A percentile compares a stretch with the other conserved stretches of the same genome.
Conservation (phyloP, 92 coral and sea anemone genomes). For the Micromussa lordhowensis region DNA sequence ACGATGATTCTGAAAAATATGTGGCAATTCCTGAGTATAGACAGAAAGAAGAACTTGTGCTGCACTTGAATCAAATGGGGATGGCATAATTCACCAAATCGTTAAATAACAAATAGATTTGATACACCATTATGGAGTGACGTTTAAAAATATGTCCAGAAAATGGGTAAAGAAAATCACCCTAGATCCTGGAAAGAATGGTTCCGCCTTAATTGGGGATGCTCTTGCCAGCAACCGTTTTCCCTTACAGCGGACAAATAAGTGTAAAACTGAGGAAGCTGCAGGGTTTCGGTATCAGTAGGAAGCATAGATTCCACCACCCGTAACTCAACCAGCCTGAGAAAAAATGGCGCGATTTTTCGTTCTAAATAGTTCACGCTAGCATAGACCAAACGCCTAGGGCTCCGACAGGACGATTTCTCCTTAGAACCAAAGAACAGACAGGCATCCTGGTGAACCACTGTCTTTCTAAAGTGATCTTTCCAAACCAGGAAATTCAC, state of each 20-base stretch:
- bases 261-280: not conserved
- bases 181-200: not conserved
- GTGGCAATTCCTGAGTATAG: too few relatives aligned
- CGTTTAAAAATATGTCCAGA: constrained; percentile 14
- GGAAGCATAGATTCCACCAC: constrained; percentile 8
- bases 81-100: too few relatives aligned
- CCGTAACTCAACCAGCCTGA: not conserved
- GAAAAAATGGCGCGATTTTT: constrained; percentile 1
- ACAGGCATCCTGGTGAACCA: constrained; percentile 27
- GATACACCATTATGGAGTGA: constrained; percentile 40
- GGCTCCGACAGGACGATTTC: not conserved
- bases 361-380: constrained; percentile 17
- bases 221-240: constrained; percentile 15
- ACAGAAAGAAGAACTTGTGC: too few relatives aligned
- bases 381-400: constrained; percentile 3
- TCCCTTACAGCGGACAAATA: not conserved
- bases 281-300: constrained; percentile 25
- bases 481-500: constrained; percentile 43
- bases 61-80: too few relatives aligned
- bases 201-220: not conserved
- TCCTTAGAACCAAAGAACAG: not conserved
- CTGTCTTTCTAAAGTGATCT: constrained; percentile 30
- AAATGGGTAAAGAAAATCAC: constrained; percentile 19
- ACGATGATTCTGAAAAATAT: too few relatives aligned
- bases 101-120: too few relatives aligned